phyloP scores from a whole-genome alignment of 1,140 invertebrate species.

The Cyrtorhinus lividipennis region DNA sequence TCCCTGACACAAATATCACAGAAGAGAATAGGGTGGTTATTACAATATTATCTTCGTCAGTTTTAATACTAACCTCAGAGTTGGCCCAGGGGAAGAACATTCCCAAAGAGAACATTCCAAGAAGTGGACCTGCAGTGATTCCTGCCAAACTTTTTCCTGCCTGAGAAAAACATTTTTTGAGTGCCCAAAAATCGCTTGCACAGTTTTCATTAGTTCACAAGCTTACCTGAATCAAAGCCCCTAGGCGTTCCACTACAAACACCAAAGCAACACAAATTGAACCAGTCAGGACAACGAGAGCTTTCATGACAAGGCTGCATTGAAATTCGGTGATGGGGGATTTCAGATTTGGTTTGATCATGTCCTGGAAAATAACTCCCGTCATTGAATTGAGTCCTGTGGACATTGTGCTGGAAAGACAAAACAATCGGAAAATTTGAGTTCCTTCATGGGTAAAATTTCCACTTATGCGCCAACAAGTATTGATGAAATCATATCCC shows the following conservation, averaged over 20 bases:
- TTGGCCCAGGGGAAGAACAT: conserved; percentile 61
- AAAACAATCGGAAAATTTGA: too few species aligned
- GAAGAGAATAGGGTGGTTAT: neutral
- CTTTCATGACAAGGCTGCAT: conserved; percentile 51
- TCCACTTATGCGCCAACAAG: too few species aligned
- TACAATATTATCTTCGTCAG: neutral
- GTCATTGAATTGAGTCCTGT: conserved; percentile 65
- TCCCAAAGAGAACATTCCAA: conserved; percentile 62
- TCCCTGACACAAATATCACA: conserved; percentile 38
- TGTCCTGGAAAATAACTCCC: conserved; percentile 65
- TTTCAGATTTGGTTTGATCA: conserved; percentile 48
- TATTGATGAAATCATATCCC: too few species aligned
- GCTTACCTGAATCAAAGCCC: conserved; percentile 45
- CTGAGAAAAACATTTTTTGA: conserved; percentile 26
- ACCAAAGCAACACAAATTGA: conserved; percentile 45
- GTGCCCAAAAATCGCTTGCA: neutral
- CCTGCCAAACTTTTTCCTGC: conserved; percentile 47
- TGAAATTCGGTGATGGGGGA: conserved; percentile 41
- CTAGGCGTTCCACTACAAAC: conserved; percentile 52
- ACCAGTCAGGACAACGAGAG: conserved; percentile 47
- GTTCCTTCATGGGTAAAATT: too few species aligned
- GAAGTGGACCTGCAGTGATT: conserved; percentile 55
- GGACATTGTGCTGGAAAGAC: conserved; percentile 51
- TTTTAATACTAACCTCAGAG: conserved; percentile 26
- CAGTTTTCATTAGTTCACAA: too few species aligned